These are phyloP conservation scores for Macropus fuliginosus DNA, from an alignment of 2,797 vertebrate species.

Conservation along the genomic window DNA sequence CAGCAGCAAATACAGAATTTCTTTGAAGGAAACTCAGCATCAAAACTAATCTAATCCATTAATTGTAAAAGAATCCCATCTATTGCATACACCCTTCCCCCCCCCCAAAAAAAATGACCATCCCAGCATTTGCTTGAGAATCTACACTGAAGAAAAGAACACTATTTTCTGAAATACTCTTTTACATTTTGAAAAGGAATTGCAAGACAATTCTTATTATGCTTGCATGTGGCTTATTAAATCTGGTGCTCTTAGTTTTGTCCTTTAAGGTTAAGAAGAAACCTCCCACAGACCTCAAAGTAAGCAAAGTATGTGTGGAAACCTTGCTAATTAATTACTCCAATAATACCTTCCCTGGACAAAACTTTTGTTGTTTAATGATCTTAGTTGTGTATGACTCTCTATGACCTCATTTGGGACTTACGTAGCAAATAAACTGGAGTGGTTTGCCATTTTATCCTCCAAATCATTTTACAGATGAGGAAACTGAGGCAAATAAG, in stretches of 20 bases:
- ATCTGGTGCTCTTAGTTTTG: background rate
- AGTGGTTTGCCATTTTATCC: background rate
- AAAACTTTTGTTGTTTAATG: background rate
- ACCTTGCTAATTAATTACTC: background rate
- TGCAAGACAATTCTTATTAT: background rate
- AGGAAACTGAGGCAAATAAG: background rate
- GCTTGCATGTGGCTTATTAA: background rate
- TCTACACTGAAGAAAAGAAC: background rate
- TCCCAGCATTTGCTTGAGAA: background rate
- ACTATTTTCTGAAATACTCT: background rate
- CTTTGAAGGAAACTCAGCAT: background rate
- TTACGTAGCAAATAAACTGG: background rate
- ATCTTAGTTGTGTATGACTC: background rate
- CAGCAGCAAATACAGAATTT: background rate
- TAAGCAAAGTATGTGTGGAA: background rate
- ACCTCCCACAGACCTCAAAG: background rate
- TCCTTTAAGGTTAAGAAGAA: background rate
- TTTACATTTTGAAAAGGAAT: background rate
- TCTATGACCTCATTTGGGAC: background rate
- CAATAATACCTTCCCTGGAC: too few relatives aligned
- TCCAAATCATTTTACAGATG: background rate
- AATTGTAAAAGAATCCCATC: background rate
- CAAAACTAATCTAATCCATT: background rate
- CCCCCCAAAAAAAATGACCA: background rate
- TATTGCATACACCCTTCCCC: too few relatives aligned